Evolutionary conservation across 2,113 vertebrate species (phyloP).

Genomic region (Hemicordylus capensis): DNA sequence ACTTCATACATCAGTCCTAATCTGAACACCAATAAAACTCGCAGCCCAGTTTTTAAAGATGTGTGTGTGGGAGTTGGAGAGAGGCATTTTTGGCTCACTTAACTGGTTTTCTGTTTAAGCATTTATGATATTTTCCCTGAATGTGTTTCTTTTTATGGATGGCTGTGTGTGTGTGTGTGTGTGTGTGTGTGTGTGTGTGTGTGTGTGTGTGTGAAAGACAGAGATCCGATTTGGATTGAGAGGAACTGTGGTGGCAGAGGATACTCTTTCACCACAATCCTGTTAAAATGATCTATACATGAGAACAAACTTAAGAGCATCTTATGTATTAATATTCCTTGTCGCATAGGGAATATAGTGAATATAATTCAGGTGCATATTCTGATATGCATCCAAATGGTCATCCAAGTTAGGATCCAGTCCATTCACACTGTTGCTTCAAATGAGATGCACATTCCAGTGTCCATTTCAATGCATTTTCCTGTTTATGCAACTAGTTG

Average conservation of each 20-base stretch:
- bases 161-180: too few relatives aligned
- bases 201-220: not conserved
- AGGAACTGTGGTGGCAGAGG: not conserved
- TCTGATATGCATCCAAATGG: not conserved
- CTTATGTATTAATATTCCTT: not conserved
- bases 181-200: too few relatives aligned
- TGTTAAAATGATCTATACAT: not conserved
- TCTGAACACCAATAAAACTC: conserved; percentile 18
- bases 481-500: not conserved
- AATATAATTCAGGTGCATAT: not conserved
- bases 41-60: not conserved
- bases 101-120: conserved; percentile 1
- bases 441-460: not conserved
- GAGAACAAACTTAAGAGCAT: not conserved
- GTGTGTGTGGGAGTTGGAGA: not conserved
- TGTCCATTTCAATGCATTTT: not conserved
- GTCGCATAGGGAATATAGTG: not conserved
- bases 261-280: not conserved
- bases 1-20: conserved; percentile 8
- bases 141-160: not conserved
- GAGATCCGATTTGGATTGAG: not conserved
- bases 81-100: conserved; percentile 6
- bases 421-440: too few relatives aligned
- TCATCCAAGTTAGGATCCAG: not conserved
- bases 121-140: conserved; percentile 7